Evolutionary conservation across 2,113 vertebrate species (phyloP).

Genomic region (Brachyhypopomus occidentalis): DNA sequence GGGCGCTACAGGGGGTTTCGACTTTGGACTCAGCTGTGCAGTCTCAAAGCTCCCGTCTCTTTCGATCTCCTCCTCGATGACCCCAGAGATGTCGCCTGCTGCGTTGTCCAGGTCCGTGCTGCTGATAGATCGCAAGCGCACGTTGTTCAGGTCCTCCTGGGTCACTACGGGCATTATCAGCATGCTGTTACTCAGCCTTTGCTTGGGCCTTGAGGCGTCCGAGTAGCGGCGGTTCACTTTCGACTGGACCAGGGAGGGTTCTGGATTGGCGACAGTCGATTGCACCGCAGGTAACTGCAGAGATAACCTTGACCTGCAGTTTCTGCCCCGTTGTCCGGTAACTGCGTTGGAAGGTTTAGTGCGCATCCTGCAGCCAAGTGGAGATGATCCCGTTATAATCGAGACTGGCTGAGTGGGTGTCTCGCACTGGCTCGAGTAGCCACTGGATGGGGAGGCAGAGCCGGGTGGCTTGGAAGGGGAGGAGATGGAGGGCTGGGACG

Average conservation of each 20-base stretch:
- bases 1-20: conserved; percentile 80
- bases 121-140: conserved; percentile 82
- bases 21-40: conserved; percentile 65
- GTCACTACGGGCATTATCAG: conserved; percentile 84
- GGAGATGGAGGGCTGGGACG: conserved; percentile 61
- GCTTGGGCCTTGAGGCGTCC: conserved; percentile 73
- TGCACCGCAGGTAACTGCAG: conserved; percentile 77
- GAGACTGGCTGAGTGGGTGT: conserved; percentile 80
- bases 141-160: conserved; percentile 81
- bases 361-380: conserved; percentile 76
- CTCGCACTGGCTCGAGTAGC: conserved; percentile 78
- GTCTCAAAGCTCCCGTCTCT: conserved; percentile 48
- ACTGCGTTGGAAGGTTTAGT: conserved; percentile 63
- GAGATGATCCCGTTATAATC: conserved; percentile 73
- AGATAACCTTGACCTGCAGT: conserved; percentile 73
- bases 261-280: conserved; percentile 57
- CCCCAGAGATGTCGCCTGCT: conserved; percentile 54
- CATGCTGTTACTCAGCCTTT: conserved; percentile 76
- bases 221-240: conserved; percentile 81
- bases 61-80: conserved; percentile 65
- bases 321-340: conserved; percentile 74
- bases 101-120: conserved; percentile 76
- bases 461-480: conserved; percentile 77
- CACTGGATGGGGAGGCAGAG: conserved; percentile 84
- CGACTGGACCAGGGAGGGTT: conserved; percentile 70